Percentiles rank a stretch among this genome's conserved stretches.
Conservation (phyloP, 30 jellyfish, hydroid and myxozoan genomes). For the Rhopilema esculentum region DNA sequence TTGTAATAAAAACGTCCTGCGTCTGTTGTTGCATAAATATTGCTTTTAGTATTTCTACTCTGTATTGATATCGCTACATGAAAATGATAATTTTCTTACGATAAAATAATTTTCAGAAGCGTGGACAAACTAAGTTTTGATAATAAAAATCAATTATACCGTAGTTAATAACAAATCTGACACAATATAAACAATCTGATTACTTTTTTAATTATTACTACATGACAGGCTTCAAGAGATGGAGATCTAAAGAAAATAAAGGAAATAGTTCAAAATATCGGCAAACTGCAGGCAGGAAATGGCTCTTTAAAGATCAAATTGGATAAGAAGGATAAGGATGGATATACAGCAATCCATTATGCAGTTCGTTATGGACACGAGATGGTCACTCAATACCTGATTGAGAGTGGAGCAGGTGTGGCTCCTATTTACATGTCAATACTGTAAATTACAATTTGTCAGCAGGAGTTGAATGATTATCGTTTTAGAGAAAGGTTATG, state of each 20-base stretch:
- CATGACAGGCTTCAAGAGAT: constrained; percentile 56
- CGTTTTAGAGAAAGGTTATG: neutral
- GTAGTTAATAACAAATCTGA: too few relatives aligned
- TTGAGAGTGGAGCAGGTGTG: constrained; percentile 67
- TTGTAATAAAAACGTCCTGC: neutral
- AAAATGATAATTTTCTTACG: too few relatives aligned
- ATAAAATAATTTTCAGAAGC: too few relatives aligned
- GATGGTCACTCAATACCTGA: constrained; percentile 39
- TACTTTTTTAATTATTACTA: neutral
- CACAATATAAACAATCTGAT: neutral
- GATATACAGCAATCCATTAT: constrained; percentile 77
- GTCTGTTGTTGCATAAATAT: neutral
- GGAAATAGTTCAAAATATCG: neutral
- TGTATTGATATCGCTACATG: too few relatives aligned
- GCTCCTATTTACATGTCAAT: neutral
- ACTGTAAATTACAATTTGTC: neutral
- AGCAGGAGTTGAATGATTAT: neutral
- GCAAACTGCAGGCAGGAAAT: neutral
- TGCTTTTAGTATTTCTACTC: too few relatives aligned
- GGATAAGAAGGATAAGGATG: constrained; percentile 60
- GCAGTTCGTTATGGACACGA: constrained; percentile 83
- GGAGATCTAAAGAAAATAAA: constrained; percentile 1
- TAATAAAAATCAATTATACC: too few relatives aligned
- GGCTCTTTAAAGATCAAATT: constrained; percentile 34
- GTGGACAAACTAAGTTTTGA: too few relatives aligned